phyloP scores from a whole-genome alignment of 2,888 invertebrate genomes.

The Autographa gamma region DNA sequence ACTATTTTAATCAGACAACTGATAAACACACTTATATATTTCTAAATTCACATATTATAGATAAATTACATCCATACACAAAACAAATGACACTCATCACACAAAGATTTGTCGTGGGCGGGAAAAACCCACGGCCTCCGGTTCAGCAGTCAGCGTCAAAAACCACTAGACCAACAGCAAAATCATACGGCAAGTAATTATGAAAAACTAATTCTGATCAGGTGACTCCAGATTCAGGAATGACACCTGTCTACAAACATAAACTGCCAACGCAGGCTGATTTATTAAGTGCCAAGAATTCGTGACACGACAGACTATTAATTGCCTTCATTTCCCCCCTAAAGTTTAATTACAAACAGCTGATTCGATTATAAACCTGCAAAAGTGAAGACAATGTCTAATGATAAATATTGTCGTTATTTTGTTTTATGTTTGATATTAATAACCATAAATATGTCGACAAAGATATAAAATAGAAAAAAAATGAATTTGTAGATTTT shows the following conservation, averaged over 20 bases:
- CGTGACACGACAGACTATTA: conserved; percentile 16
- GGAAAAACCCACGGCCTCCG: too few species aligned
- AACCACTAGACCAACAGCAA: too few species aligned
- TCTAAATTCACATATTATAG: too few species aligned
- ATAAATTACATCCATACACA: too few species aligned
- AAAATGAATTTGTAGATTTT: too few species aligned
- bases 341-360: conserved; percentile 11
- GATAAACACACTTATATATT: too few species aligned
- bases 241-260: conserved; percentile 6
- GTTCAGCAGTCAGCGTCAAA: too few species aligned
- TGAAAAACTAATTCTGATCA: background rate
- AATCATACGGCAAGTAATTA: background rate
- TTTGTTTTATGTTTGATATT: background rate
- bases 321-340: conserved; percentile 11
- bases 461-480: too few species aligned
- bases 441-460: too few species aligned
- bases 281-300: conserved; percentile 24
- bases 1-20: too few species aligned
- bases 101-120: too few species aligned
- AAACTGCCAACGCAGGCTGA: conserved; percentile 9
- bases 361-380: background rate
- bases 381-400: background rate
- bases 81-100: too few species aligned
- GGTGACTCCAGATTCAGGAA: background rate
- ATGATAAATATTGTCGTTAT: background rate